These are phyloP conservation scores for Parascotia fuliginaria DNA, from an alignment of 2,888 invertebrate genomes.

Conservation along the genomic window DNA sequence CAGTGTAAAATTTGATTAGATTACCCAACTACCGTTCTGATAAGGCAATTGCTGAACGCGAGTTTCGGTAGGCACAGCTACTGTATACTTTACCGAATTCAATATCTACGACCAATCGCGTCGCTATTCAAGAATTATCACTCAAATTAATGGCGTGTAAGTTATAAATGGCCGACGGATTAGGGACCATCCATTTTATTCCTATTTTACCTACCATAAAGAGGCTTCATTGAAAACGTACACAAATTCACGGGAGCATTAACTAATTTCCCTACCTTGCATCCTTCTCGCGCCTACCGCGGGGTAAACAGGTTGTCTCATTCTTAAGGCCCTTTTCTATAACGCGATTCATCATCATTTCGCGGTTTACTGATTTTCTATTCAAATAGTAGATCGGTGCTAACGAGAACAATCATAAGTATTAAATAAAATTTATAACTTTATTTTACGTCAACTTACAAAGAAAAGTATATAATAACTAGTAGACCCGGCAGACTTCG, in stretches of 20 bases:
- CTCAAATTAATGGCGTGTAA: constrained; percentile 85
- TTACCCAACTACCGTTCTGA: constrained; percentile 49
- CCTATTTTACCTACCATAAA: constrained; percentile 85
- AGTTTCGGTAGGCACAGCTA: constrained; percentile 51
- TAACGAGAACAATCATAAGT: constrained; percentile 49
- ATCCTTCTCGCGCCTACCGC: constrained; percentile 59
- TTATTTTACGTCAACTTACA: constrained; percentile 13
- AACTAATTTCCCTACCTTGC: constrained; percentile 74
- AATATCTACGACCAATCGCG: constrained; percentile 78
- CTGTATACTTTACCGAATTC: constrained; percentile 59
- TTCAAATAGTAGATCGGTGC: constrained; percentile 68
- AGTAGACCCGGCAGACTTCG: no score
- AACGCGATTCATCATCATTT: constrained; percentile 85
- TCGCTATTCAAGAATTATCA: constrained; percentile 80
- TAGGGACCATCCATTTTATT: constrained; percentile 83
- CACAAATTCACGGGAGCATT: constrained; percentile 84
- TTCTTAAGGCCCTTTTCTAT: constrained; percentile 72
- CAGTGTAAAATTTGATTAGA: constrained; percentile 58
- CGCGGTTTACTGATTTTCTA: constrained; percentile 84
- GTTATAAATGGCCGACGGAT: constrained; percentile 84
- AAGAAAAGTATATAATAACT: constrained; percentile 1
- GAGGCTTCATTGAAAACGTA: constrained; percentile 85
- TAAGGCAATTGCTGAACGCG: constrained; percentile 48
- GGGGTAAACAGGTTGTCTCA: constrained; percentile 53
- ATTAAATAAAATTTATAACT: constrained; percentile 36